Conservation (phyloP, 2,113 vertebrate species). For the Heterotilapia buettikoferi region DNA sequence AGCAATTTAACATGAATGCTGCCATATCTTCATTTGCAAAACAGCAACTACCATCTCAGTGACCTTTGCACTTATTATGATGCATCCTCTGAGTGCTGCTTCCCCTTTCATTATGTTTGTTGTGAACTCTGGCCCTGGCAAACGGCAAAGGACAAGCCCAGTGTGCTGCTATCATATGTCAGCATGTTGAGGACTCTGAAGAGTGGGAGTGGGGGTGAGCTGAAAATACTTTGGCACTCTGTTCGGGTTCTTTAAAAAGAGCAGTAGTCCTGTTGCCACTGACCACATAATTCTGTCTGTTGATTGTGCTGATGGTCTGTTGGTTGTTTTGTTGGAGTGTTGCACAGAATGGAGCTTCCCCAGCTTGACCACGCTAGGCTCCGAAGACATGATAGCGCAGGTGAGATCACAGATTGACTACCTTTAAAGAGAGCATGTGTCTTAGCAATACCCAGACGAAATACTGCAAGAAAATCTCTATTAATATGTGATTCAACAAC, state of each 20-base stretch:
- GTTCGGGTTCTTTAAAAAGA: constrained; percentile 52
- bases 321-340: neutral
- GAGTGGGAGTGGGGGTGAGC: neutral
- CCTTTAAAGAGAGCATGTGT: neutral
- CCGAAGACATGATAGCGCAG: constrained; percentile 61
- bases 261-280: neutral
- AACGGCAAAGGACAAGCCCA: constrained; percentile 66
- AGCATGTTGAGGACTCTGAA: neutral
- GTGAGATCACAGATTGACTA: constrained; percentile 35
- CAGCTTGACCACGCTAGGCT: constrained; percentile 34
- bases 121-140: constrained; percentile 61
- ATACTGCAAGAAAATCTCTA: neutral
- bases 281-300: neutral
- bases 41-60: neutral
- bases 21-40: neutral
- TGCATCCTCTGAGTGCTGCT: neutral
- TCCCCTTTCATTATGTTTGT: neutral
- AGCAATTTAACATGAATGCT: neutral
- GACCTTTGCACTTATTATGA: constrained; percentile 52
- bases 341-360: constrained; percentile 44
- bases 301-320: neutral
- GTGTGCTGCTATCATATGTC: constrained; percentile 66
- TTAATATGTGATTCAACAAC: neutral
- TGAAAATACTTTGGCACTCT: constrained; percentile 13
- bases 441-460: neutral